phyloP scores from a whole-genome alignment of 2,113 vertebrate species.

The Chrysochloris asiatica region DNA sequence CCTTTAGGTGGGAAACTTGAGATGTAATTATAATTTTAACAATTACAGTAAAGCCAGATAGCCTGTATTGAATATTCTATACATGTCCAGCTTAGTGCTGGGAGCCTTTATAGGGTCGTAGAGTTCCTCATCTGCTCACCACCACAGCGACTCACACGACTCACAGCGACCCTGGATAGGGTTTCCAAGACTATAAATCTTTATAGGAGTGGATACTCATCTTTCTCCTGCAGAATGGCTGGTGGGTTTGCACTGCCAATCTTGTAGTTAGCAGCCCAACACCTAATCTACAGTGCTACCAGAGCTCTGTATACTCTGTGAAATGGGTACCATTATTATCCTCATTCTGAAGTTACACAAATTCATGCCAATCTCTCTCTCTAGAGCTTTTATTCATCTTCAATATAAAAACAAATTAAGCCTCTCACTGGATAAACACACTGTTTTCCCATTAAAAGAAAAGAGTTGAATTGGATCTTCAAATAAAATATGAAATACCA shows the following conservation, averaged over 20 bases:
- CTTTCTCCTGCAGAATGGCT: too few relatives aligned
- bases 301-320: too few relatives aligned
- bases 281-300: too few relatives aligned
- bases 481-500: background rate
- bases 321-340: background rate
- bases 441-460: background rate
- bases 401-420: constrained; percentile 39
- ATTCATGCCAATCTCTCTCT: background rate
- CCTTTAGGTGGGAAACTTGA: background rate
- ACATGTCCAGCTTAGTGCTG: background rate
- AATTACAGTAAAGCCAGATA: background rate
- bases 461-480: background rate
- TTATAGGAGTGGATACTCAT: too few relatives aligned
- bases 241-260: too few relatives aligned
- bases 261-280: too few relatives aligned
- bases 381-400: background rate
- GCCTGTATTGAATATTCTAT: background rate
- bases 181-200: too few relatives aligned
- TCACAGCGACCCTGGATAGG: too few relatives aligned
- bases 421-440: constrained; percentile 5
- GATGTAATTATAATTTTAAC: background rate
- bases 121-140: background rate
- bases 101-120: background rate
- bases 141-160: too few relatives aligned
- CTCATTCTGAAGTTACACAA: background rate